Evolutionary conservation across 2,888 invertebrate species (phyloP), one percentile per base, ranked within the genome.

Genomic region (Omphaloscelis lunosa): DNA sequence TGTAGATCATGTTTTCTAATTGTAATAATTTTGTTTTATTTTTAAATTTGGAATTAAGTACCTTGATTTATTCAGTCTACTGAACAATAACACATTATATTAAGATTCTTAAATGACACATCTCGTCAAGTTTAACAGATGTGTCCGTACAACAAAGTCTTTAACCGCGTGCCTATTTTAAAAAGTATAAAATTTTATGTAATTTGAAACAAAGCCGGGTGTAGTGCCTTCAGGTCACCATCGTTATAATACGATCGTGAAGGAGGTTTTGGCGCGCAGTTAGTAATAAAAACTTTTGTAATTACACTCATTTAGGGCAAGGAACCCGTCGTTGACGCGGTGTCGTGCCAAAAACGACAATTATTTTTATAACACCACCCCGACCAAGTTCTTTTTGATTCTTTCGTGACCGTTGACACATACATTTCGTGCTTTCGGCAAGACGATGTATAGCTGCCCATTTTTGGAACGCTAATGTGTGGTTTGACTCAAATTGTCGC

Each of bases 271-370:
- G 96, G 96, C 96, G 92, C 93, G 90, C 93, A 93, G 91, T 94
- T 93, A 92, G 95, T 93, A 95, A 96, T 96, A 96, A 96, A 96
- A 96, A 96, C 96, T 96, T 96, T 95, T 93, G 93, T 96, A 96
- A 96, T 96, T 96, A 95, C 93, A 92, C 95, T 95, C 95, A 96
- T 96, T 96, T 95, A 93, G 94, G 93, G 91, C 93, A 93, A 95
- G 94, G 90, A 95, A 92, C 92, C 86, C 92, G 92, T 88, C 95
- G 94, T 93, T 96, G 96, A 95, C 94, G 94, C 92, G 93, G 89
- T 94, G 94, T 94, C 95, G 96, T 96, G 96, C 96, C 96, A 96
- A 96, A 96, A 95, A 91, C 92, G 93, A 91, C 93, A 91, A 94
- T 96, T 94, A 95, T 95, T 94, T 95, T 95, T 94, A 93, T 93